Conservation (phyloP, 2,797 vertebrate genomes). For the Ceryle rudis region DNA sequence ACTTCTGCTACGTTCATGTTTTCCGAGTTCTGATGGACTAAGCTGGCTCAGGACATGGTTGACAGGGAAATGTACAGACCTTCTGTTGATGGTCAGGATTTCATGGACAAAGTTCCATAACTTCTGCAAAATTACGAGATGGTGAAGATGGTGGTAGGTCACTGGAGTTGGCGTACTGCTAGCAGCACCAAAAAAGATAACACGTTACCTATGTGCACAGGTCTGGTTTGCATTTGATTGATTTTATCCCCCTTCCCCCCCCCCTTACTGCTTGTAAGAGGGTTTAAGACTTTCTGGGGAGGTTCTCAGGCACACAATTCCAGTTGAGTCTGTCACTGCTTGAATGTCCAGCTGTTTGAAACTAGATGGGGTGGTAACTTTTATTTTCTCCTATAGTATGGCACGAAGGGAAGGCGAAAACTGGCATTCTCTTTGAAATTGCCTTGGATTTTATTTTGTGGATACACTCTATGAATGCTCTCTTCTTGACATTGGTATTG, state of each 20-base stretch:
- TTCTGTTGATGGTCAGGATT: not conserved
- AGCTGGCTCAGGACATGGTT: not conserved
- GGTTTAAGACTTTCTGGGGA: not conserved
- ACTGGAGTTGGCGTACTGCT: not conserved
- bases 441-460: constrained; percentile 18
- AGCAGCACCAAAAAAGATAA: not conserved
- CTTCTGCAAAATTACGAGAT: not conserved
- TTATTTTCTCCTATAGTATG: not conserved
- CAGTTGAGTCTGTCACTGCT: not conserved
- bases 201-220: not conserved
- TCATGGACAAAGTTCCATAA: not conserved
- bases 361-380: not conserved
- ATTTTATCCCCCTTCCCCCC: no score
- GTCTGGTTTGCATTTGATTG: not conserved
- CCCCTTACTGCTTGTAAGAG: not conserved
- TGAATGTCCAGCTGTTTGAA: not conserved
- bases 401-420: not conserved
- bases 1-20: not conserved
- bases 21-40: not conserved
- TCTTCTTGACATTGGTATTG: not conserved
- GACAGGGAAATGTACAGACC: not conserved
- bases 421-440: not conserved
- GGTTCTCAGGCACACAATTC: not conserved
- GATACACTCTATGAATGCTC: not conserved
- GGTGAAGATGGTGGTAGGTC: not conserved